phyloP scores from a whole-genome alignment of 2,113 vertebrate species.

The Poeciliopsis prolifica region DNA sequence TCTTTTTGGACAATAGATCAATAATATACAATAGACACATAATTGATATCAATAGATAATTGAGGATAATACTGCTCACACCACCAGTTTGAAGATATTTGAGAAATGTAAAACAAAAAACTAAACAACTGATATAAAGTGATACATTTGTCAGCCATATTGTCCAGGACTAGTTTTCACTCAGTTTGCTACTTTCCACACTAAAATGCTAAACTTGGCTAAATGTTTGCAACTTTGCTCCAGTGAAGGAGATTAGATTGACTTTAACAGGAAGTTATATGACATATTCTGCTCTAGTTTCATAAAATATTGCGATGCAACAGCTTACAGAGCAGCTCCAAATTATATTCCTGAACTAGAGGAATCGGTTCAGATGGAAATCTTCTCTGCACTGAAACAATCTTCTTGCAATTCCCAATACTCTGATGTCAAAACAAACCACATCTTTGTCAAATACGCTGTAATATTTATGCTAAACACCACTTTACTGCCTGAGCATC shows the following conservation, averaged over 20 bases:
- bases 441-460: not conserved
- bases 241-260: constrained; percentile 36
- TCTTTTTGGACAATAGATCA: constrained; percentile 5
- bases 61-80: no score
- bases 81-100: no score
- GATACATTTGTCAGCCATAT: no score
- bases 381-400: constrained; percentile 12
- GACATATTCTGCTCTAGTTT: constrained; percentile 31
- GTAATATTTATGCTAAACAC: not conserved
- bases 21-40: no score
- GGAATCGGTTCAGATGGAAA: constrained; percentile 15
- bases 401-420: not conserved
- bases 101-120: no score
- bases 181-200: no score
- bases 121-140: no score
- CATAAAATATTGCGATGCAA: constrained; percentile 7
- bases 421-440: not conserved
- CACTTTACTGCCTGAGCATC: not conserved
- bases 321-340: constrained; percentile 27
- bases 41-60: no score
- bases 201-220: no score
- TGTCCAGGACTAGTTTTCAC: no score
- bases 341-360: constrained; percentile 26
- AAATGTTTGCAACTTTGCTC: not conserved
- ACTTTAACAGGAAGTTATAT: constrained; percentile 34